Conservation (phyloP, 2,113 vertebrate genomes). For the Centropus bengalensis region DNA sequence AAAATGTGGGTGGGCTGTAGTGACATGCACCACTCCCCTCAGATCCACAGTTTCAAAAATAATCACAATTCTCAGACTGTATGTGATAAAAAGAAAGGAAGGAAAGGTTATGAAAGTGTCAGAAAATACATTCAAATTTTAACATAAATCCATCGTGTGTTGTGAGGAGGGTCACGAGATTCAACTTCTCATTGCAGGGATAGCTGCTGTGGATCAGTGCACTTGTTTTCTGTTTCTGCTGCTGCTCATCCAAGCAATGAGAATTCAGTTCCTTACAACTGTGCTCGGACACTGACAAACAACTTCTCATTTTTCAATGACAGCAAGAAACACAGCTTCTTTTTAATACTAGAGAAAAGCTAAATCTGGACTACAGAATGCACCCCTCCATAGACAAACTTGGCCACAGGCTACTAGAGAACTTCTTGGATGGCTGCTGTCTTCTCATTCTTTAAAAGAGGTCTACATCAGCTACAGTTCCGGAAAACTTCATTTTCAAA, state of each 20-base stretch:
- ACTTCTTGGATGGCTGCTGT: background rate
- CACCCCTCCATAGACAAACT: background rate
- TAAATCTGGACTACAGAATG: background rate
- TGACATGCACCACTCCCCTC: background rate
- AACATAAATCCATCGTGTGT: background rate
- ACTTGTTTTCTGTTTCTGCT: background rate
- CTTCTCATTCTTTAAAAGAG: background rate
- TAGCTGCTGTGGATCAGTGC: background rate
- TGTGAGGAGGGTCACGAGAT: background rate
- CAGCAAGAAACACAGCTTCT: background rate
- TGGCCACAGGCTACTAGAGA: background rate
- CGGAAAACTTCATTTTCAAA: background rate
- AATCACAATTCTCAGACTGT: background rate
- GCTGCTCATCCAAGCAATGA: background rate
- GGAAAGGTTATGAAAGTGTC: background rate
- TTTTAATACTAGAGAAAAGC: background rate
- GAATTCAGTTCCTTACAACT: background rate
- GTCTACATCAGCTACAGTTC: background rate
- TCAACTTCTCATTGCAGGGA: background rate
- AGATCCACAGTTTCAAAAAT: background rate
- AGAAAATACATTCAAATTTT: background rate
- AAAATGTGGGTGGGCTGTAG: background rate
- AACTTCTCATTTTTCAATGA: background rate
- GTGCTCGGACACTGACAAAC: fast-evolving
- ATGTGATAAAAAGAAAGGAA: conserved; percentile 29